These are phyloP conservation scores for Drosophila hamatofila DNA, from an alignment of 2,888 invertebrate genomes.

Conservation along the genomic window DNA sequence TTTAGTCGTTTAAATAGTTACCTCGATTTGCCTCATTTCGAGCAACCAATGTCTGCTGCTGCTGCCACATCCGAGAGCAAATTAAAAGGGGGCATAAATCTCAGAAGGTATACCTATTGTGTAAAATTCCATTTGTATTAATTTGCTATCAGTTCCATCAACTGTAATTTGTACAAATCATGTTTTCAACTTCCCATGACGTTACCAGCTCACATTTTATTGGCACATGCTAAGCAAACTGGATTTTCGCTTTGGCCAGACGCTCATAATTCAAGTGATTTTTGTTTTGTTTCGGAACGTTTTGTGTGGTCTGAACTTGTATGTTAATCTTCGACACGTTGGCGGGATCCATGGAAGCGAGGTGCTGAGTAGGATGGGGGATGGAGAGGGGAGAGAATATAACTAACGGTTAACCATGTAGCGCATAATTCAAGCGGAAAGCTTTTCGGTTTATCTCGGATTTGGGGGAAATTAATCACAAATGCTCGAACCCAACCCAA, in stretches of 20 bases:
- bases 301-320: slow-evolving; percentile 53
- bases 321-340: slow-evolving; percentile 31
- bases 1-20: too few relatives aligned
- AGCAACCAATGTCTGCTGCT: background rate
- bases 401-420: slow-evolving; percentile 67
- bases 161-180: slow-evolving; percentile 19
- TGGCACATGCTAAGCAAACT: slow-evolving; percentile 54
- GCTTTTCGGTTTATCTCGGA: slow-evolving; percentile 77
- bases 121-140: slow-evolving; percentile 18
- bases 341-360: background rate
- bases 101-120: slow-evolving; percentile 7
- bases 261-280: slow-evolving; percentile 34
- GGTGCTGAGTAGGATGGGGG: background rate
- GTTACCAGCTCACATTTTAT: slow-evolving; percentile 28
- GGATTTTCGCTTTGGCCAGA: slow-evolving; percentile 38
- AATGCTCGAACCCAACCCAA: slow-evolving; percentile 38
- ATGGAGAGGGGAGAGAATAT: background rate
- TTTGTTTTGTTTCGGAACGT: slow-evolving; percentile 21
- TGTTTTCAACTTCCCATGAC: slow-evolving; percentile 27
- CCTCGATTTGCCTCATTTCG: background rate
- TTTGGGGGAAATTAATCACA: slow-evolving; percentile 72
- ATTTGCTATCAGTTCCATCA: slow-evolving; percentile 26
- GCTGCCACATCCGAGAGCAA: background rate
- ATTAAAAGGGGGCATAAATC: background rate
- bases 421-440: slow-evolving; percentile 75